Conservation (phyloP, 2,797 vertebrate species). For the Sphaeramia orbicularis region DNA sequence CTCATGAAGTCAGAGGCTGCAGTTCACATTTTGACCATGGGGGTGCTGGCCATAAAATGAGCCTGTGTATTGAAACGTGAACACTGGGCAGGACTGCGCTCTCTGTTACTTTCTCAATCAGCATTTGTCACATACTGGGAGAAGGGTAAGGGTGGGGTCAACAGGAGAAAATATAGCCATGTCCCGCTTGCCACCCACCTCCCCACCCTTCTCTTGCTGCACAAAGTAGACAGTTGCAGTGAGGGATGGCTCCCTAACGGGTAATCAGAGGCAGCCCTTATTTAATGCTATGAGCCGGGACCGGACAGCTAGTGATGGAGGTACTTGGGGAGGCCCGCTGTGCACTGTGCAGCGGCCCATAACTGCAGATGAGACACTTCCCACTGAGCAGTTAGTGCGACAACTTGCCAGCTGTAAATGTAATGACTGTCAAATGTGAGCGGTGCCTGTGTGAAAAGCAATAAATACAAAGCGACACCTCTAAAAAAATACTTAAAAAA, state of each 20-base stretch:
- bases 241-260: conserved; percentile 59
- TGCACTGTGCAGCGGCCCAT: conserved; percentile 54
- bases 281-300: conserved; percentile 65
- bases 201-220: background rate
- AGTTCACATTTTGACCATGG: conserved; percentile 14
- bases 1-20: conserved; percentile 27
- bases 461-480: conserved; percentile 62
- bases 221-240: conserved; percentile 41
- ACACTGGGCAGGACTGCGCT: background rate
- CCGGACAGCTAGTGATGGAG: conserved; percentile 72
- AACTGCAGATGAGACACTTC: conserved; percentile 77
- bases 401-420: conserved; percentile 66
- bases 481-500: conserved; percentile 25
- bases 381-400: conserved; percentile 65
- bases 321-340: conserved; percentile 40
- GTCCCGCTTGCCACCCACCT: conserved; percentile 14
- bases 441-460: conserved; percentile 41
- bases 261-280: conserved; percentile 72
- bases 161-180: conserved; percentile 42
- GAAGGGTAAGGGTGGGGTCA: conserved; percentile 40
- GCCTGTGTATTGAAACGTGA: background rate
- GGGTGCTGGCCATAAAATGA: conserved; percentile 6
- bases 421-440: conserved; percentile 64
- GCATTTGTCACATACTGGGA: conserved; percentile 34
- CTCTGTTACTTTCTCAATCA: conserved; percentile 25